These are phyloP conservation scores for Climacteris rufus DNA, from an alignment of 2,113 vertebrate species.

Conservation along the genomic window DNA sequence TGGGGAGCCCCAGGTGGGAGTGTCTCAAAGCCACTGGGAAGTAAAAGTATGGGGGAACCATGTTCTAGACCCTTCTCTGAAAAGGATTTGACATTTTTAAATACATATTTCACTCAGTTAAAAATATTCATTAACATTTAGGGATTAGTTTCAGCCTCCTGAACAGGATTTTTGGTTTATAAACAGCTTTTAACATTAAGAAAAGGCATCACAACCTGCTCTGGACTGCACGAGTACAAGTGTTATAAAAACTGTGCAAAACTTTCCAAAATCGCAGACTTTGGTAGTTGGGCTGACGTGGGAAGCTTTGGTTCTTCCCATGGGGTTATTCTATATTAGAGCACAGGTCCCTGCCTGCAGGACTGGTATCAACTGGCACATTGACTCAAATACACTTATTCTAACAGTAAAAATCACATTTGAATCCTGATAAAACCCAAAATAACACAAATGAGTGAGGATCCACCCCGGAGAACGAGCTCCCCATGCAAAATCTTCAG, in stretches of 20 bases:
- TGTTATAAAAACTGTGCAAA: neutral
- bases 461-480: neutral
- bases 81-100: neutral
- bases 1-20: neutral
- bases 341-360: neutral
- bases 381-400: neutral
- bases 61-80: neutral
- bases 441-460: neutral
- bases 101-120: neutral
- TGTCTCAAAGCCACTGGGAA: neutral
- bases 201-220: neutral
- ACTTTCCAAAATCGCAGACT: neutral
- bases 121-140: neutral
- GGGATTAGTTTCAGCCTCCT: neutral
- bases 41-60: neutral
- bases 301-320: neutral
- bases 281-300: rapidly evolving
- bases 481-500: neutral
- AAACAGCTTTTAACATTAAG: neutral
- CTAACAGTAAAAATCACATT: neutral
- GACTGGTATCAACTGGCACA: neutral
- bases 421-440: neutral
- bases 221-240: neutral
- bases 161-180: neutral
- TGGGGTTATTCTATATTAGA: neutral